Evolutionary conservation across 2,888 invertebrate genomes (phyloP).

Genomic region (Adelognathus sp.): DNA sequence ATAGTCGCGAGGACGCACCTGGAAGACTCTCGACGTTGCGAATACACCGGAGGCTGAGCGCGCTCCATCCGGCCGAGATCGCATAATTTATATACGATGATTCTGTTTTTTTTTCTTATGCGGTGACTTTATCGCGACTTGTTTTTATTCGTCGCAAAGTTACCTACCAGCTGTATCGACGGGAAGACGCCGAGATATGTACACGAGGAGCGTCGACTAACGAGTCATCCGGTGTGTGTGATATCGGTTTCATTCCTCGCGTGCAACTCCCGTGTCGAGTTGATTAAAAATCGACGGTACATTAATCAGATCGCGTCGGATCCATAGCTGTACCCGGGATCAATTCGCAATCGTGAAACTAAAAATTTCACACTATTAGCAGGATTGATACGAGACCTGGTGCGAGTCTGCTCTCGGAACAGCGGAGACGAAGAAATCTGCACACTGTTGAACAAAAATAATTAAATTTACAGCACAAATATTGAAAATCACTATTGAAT

Average conservation of each 20-base stretch:
- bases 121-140: conserved; percentile 31
- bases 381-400: neutral
- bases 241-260: conserved; percentile 58
- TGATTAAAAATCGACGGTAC: conserved; percentile 44
- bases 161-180: conserved; percentile 11
- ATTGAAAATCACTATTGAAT: too few relatives aligned
- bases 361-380: neutral
- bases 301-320: conserved; percentile 39
- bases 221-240: conserved; percentile 51
- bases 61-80: conserved; percentile 50
- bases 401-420: too few relatives aligned
- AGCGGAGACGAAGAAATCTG: too few relatives aligned
- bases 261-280: conserved; percentile 51
- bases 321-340: neutral
- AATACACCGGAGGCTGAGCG: conserved; percentile 26
- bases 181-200: conserved; percentile 31
- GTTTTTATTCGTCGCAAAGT: conserved; percentile 1
- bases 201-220: conserved; percentile 7
- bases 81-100: conserved; percentile 50
- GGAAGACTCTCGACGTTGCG: conserved; percentile 36
- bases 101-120: conserved; percentile 25
- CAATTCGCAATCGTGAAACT: too few relatives aligned
- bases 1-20: conserved; percentile 44
- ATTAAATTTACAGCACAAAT: too few relatives aligned
- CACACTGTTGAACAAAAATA: too few relatives aligned